Percentiles rank a stretch among this genome's conserved stretches.
These are phyloP conservation scores for Pteronura brasiliensis DNA, from an alignment of 2,113 vertebrate species.

Conservation along the genomic window DNA sequence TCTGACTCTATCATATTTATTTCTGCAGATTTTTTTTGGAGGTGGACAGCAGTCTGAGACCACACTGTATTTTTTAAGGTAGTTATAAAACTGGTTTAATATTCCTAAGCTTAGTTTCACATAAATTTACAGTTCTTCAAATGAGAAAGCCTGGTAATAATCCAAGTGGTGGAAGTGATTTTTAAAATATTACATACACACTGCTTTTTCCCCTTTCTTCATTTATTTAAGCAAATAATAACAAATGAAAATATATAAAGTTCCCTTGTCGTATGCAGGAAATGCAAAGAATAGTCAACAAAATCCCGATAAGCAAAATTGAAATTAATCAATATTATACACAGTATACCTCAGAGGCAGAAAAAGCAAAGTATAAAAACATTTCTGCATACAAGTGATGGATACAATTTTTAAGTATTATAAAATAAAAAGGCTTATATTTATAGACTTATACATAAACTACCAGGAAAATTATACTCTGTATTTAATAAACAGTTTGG, in stretches of 20 bases:
- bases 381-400: neutral
- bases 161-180: neutral
- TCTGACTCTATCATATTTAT: slow-evolving; percentile 18
- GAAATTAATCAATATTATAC: neutral
- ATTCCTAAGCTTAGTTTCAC: neutral
- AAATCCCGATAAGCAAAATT: neutral
- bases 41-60: neutral
- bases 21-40: neutral
- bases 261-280: neutral
- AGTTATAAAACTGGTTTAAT: neutral
- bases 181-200: neutral
- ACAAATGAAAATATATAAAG: neutral
- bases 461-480: neutral
- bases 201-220: neutral
- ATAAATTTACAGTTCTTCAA: neutral
- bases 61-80: neutral
- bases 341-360: neutral
- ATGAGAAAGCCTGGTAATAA: neutral
- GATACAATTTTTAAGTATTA: neutral
- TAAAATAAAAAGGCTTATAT: neutral
- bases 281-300: neutral
- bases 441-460: neutral
- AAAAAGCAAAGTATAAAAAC: neutral
- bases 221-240: slow-evolving; percentile 41
- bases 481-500: neutral